Base-by-base conservation (phyloP, 2,113 vertebrate species). In the Dromas ardeola region DNA sequence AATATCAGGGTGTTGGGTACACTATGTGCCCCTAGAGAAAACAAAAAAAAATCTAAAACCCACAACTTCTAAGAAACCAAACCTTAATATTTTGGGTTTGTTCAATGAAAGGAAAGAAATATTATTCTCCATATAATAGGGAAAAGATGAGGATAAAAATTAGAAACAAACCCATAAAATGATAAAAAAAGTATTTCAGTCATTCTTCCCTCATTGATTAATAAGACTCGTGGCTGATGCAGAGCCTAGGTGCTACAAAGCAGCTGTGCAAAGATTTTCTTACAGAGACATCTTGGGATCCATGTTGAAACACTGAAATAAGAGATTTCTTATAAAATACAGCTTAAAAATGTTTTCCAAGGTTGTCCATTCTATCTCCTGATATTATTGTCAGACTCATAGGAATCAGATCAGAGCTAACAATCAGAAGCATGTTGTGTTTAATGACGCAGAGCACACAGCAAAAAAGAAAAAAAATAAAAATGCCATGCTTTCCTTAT, bases 381-480 rank as follows among this genome's bases (percentile, higher is more conserved):
- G 13, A 27, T 47, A 25, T 40, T 62, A 32, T 36, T 49, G 9
- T 49, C 38, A 80, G 53, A 34, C 6, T 70, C 8, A 66, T 2
- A 65, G 20, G 6, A 86, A 45, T n/a, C 29, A 70, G 14, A 50
- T 30, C 8, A 78, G 36, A 52, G 4, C 8, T 49, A 65, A 70
- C 20, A 36, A 47, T 50, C 6, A 65, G 34, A 85, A 56, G 6
- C 4, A 42, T 9, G 5, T 9, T 73, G 3, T 2, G 5, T 79
- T 71, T 71, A 49, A 63, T 21, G 27, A 27, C 6, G 4, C 12
- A 55, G 18, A 81, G 4, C 14, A 73, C 5, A 45, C 3, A 77
- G 4, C 0, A 21, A 56, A 63, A 47, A 53, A 25, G 2, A 9
- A 6, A 4, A 4, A 40, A 42, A 40, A 58, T 5, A 6, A 32